These are phyloP conservation scores for Mico argentatus DNA, from an alignment of 2,797 vertebrate genomes.

Conservation along the genomic window DNA sequence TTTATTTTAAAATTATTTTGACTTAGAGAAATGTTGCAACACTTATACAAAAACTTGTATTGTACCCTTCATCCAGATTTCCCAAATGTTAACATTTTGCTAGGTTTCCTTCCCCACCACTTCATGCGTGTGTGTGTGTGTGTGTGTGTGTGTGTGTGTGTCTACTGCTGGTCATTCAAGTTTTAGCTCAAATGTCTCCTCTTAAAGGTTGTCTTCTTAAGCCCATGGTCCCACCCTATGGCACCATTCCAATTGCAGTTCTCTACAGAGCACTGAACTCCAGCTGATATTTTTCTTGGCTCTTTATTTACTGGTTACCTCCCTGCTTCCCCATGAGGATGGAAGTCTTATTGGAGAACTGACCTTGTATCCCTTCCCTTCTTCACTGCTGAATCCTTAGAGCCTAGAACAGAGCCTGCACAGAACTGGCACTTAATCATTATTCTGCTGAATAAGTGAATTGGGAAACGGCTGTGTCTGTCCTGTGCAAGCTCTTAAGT, in stretches of 20 bases:
- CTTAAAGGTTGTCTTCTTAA: background rate
- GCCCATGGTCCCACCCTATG: background rate
- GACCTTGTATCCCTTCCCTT: background rate
- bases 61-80: background rate
- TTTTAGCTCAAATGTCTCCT: background rate
- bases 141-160: background rate
- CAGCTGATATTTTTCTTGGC: conserved; percentile 34
- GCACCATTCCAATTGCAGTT: background rate
- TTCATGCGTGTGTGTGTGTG: too few relatives aligned
- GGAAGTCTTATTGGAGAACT: background rate
- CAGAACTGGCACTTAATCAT: background rate
- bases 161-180: background rate
- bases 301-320: conserved; percentile 1
- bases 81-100: background rate
- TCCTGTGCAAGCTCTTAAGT: too few relatives aligned
- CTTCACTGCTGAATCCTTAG: background rate
- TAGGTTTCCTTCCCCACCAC: background rate
- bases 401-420: background rate
- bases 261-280: background rate
- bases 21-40: background rate
- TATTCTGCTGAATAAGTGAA: background rate
- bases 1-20: conserved; percentile 2
- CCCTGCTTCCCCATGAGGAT: background rate
- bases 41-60: background rate
- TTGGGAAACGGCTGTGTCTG: background rate